Conservation (phyloP, 1,140 invertebrate species). For the Orchestia grillus region DNA sequence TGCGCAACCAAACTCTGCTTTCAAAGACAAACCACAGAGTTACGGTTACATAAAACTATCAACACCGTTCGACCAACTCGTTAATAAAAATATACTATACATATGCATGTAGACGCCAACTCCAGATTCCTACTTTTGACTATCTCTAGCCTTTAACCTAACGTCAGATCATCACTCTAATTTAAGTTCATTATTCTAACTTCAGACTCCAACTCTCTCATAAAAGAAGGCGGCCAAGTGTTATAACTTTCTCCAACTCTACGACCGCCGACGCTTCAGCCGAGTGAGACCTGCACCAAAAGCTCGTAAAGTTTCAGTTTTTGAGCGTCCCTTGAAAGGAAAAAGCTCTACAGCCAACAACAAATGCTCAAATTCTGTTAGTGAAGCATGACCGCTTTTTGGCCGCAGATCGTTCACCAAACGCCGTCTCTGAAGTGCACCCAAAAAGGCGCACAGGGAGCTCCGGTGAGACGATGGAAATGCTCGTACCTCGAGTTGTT, state of each 20-base stretch:
- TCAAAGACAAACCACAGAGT: too few relatives aligned
- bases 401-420: not conserved
- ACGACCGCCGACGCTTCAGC: not conserved
- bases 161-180: not conserved
- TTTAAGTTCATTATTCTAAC: not conserved
- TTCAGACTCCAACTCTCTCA: not conserved
- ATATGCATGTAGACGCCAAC: too few relatives aligned
- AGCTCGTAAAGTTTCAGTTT: not conserved
- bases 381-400: not conserved
- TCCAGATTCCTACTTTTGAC: too few relatives aligned
- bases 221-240: not conserved
- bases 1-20: too few relatives aligned
- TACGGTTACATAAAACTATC: too few relatives aligned
- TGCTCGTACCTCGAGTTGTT: not conserved
- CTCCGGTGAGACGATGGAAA: not conserved
- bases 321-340: not conserved
- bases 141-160: not conserved
- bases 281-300: not conserved
- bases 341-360: not conserved
- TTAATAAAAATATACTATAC: too few relatives aligned
- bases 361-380: not conserved
- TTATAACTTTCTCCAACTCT: too few relatives aligned
- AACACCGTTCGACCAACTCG: too few relatives aligned
- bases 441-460: not conserved
- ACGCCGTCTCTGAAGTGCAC: not conserved